Base-by-base conservation (phyloP, 2,888 invertebrate genomes). In the Drosophila emarginata region DNA sequence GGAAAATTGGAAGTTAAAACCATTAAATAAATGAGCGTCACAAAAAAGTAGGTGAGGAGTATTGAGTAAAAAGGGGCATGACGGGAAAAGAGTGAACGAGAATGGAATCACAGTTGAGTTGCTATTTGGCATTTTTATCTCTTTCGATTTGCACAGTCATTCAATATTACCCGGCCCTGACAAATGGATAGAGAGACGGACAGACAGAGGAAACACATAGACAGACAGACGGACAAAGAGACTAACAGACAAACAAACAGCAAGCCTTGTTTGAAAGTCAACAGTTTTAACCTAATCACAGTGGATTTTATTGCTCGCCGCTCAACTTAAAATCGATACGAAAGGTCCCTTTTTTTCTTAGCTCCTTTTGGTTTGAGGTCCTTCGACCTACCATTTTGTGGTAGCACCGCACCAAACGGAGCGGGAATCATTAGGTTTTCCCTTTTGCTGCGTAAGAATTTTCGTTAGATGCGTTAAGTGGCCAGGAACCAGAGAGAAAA, bases 231-330 rank as follows among this genome's bases (percentile, higher is more conserved):
- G 23, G 52, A 53, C n/a, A n/a, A n/a, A 53, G n/a, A 28, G n/a
- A 56, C 56, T 14, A 56, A 39, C 26, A 39, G 62, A 12, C 37
- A 40, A 63, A 62, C 67, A 76, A 74, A 73, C 74, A 69, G 86
- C 77, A 73, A 72, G 72, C 78, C 67, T 72, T 76, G 78, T 76
- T 87, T 81, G 87, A 89, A 89, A 87, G 87, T 87, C 89, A 87
- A 89, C 89, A 88, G 89, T 88, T 87, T 88, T 84, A 84, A 87
- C 82, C 87, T 89, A 89, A 87, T 87, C 89, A 87, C 78, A 87
- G 81, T 79, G 87, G 87, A 87, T 88, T 87, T 89, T 83, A 84
- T 88, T 88, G 87, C 74, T 88, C 87, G 87, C 74, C 72, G 76
- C 65, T 67, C 67, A 69, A 73, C 76, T 67, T 71, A 63, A 71